Evolutionary conservation across 2,888 invertebrate genomes (phyloP), one percentile per base, ranked within the genome.

Genomic region (Antheraea yamamai): DNA sequence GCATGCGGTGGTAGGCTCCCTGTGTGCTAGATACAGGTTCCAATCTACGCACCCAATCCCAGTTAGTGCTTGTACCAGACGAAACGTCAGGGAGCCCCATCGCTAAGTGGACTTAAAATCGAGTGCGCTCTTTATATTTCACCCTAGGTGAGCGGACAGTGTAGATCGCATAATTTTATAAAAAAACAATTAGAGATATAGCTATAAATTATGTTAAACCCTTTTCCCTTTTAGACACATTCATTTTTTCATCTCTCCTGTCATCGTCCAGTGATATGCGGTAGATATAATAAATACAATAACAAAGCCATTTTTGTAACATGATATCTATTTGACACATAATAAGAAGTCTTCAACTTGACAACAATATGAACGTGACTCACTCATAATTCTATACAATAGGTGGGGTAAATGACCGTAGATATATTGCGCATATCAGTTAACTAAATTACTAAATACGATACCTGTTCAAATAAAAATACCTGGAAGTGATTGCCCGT

Each of bases 301-400:
- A 39, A 70, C 14, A 70, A 70, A 14, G 2, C 70, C 20, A 39
- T 70, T 39, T 70, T 1, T 35, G 39, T 39, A 20, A 39, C n/a
- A 39, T n/a, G 70, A 39, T 70, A 70, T 70, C 10, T 4, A 39
- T 10, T 7, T 39, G 30, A 26, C 39, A 70, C 10, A 10, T 70
- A n/a, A 58, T 61, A 10, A 2, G n/a, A 70, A 70, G 39, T 39
- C 70, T 3, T 70, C 39, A 70, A 70, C 70, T 39, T 18, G 8
- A 70, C 70, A 70, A 39, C 39, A 70, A 70, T 70, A 70, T 4
- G 23, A 10, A 39, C 39, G 39, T 70, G 39, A 70, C 70, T 39
- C 10, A 4, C n/a, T 39, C 70, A 70, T 70, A 70, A 70, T 39
- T 39, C 70, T n/a, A 70, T 70, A 70, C n/a, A 35, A 70, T 30